Evolutionary conservation across 2,888 invertebrate genomes (phyloP).

Genomic region (Alloplasta piceator): DNA sequence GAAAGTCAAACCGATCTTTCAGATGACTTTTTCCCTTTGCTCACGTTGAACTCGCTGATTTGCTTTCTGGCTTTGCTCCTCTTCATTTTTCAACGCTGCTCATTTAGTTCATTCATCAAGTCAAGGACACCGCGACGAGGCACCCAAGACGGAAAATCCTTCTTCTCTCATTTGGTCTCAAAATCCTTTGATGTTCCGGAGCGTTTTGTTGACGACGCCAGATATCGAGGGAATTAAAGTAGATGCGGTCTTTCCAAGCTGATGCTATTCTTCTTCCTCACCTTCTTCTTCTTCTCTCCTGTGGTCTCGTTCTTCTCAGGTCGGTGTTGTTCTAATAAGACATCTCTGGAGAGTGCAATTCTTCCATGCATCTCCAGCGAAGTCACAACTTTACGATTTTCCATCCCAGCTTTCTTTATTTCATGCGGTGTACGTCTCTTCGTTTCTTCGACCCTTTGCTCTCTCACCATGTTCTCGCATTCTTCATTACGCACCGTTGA

Average conservation of each 20-base stretch:
- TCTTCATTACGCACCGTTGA: constrained; percentile 27
- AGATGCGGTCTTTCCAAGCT: constrained; percentile 17
- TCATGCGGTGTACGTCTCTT: constrained; percentile 4
- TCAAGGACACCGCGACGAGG: constrained; percentile 30
- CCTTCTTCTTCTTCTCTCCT: background rate
- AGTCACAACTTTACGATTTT: constrained; percentile 14
- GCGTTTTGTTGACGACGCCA: constrained; percentile 12
- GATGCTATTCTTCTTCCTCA: background rate
- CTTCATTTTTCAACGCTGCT: background rate
- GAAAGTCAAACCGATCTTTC: too few species aligned
- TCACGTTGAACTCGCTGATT: background rate
- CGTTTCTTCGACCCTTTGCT: constrained; percentile 16
- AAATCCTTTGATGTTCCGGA: constrained; percentile 43
- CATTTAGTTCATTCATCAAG: constrained; percentile 9
- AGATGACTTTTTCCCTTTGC: background rate
- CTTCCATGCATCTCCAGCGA: background rate
- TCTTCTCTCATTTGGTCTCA: too few species aligned
- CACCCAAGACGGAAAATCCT: constrained; percentile 19
- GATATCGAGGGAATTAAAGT: constrained; percentile 52
- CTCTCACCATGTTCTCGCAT: constrained; percentile 4
- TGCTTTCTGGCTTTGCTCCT: background rate
- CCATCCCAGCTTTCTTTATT: background rate
- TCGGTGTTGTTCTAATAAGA: background rate
- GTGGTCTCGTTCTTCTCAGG: background rate
- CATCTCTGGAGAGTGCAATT: constrained; percentile 1